Evolutionary conservation across 2,797 vertebrate genomes (phyloP), one percentile per base, ranked within the genome.

Genomic region (Acridotheres tristis): DNA sequence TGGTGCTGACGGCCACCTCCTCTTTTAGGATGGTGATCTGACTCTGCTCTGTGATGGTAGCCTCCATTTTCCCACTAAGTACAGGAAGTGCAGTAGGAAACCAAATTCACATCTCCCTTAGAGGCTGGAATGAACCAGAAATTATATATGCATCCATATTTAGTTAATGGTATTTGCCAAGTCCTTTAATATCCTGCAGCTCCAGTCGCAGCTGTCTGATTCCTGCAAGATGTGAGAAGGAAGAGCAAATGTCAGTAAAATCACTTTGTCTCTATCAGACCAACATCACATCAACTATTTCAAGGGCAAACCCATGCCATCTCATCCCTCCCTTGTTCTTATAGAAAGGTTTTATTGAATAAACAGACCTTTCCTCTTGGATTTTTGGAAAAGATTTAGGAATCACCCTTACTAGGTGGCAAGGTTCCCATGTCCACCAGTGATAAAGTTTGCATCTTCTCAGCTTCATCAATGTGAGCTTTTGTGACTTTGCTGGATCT

Each of bases 211-310:
- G 93, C 93, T n/a, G 14, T 90, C 92, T 97, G 92, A 94, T 88
- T 97, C 94, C 95, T 97, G 94, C 92, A 97, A 97, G 96, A 96
- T 84, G 96, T 90, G 90, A 88, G 90, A 96, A 77, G 58, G 85
- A 96, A 97, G 95, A 96, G 82, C 92, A 96, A 97, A 97, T 96
- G 90, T 96, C 96, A 97, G 95, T 97, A 96, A 97, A 97, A 97
- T 93, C 4, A 1, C 88, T 94, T 89, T 85, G 95, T 94, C 85
- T 96, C 85, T 77, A 94, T 93, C 95, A 96, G 72, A 93, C 87
- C 87, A 63, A 94, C 74, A 45, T 29, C 54, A 91, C 80, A 91
- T 96, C 95, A 89, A 77, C 85, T 94, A 86, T 93, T 94, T 93
- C 93, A 97, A 96, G 92, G 77, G 94, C 91, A 97, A 97, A 97